phyloP scores from a whole-genome alignment of 1,140 invertebrate genomes.

The Zaprionus davidi region DNA sequence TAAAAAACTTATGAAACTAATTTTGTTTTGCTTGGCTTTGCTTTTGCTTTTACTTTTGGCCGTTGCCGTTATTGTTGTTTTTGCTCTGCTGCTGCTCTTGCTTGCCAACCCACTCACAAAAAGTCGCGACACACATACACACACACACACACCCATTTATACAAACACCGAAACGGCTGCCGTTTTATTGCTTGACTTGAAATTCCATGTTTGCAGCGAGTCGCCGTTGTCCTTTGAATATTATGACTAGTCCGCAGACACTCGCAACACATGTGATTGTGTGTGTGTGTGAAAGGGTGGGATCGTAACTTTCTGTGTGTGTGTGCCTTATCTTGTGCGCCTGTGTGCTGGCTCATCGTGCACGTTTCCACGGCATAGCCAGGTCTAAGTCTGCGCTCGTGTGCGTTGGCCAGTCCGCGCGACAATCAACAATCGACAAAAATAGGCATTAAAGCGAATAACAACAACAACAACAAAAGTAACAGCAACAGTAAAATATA shows the following conservation, averaged over 20 bases:
- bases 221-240: slow-evolving; percentile 66
- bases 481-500: background rate
- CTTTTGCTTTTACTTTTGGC: slow-evolving; percentile 75
- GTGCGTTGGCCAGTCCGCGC: slow-evolving; percentile 39
- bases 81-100: slow-evolving; percentile 37
- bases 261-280: slow-evolving; percentile 20
- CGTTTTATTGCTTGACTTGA: slow-evolving; percentile 54
- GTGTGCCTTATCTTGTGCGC: slow-evolving; percentile 10
- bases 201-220: slow-evolving; percentile 61
- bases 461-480: slow-evolving; percentile 33
- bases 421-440: slow-evolving; percentile 36
- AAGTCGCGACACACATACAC: slow-evolving; percentile 55
- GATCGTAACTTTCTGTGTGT: slow-evolving; percentile 20
- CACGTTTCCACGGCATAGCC: slow-evolving; percentile 63
- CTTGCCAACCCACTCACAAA: slow-evolving; percentile 60
- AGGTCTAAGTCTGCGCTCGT: slow-evolving; percentile 28
- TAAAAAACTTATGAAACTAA: slow-evolving; percentile 83
- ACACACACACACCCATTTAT: slow-evolving; percentile 19
- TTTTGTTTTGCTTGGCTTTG: slow-evolving; percentile 81
- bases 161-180: slow-evolving; percentile 13
- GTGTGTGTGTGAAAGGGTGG: slow-evolving; percentile 21
- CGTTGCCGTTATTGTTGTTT: slow-evolving; percentile 39
- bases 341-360: slow-evolving; percentile 63
- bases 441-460: slow-evolving; percentile 57
- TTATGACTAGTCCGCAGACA: slow-evolving; percentile 64